A percentile compares a stretch with the other conserved stretches of the same genome.
These are phyloP conservation scores for Adelognathus sp. DNA, from an alignment of 2,888 invertebrate genomes.

Conservation along the genomic window DNA sequence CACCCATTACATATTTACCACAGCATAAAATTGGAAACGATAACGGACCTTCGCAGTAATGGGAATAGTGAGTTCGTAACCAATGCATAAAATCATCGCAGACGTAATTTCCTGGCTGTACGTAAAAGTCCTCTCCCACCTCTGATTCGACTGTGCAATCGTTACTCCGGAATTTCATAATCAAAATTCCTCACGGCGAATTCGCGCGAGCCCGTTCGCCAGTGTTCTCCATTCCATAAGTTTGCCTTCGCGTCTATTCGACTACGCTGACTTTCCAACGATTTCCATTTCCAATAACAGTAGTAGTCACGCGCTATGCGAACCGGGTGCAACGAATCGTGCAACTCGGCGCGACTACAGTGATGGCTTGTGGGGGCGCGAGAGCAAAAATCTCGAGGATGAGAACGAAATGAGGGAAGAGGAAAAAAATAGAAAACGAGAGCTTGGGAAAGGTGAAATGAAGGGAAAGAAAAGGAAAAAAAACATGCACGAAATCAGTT, in stretches of 20 bases:
- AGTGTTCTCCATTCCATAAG: conserved; percentile 2
- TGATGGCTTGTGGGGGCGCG: too few relatives aligned
- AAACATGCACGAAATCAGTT: too few relatives aligned
- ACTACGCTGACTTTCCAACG: neutral
- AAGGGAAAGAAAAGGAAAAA: neutral
- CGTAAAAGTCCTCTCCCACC: neutral
- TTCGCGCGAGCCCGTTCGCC: neutral
- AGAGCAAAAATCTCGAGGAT: neutral
- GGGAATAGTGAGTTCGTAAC: neutral
- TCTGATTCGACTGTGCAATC: too few relatives aligned
- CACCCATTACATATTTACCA: neutral
- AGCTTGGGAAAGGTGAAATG: neutral
- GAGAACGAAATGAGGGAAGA: neutral
- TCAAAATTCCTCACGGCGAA: conserved; percentile 17
- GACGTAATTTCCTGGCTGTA: neutral
- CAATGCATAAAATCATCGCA: conserved; percentile 29
- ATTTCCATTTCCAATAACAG: conserved; percentile 47
- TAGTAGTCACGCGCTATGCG: conserved; percentile 26
- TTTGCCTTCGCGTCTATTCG: neutral
- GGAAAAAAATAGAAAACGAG: neutral
- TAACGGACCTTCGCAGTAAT: neutral
- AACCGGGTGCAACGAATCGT: conserved; percentile 39
- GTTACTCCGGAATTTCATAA: conserved; percentile 27
- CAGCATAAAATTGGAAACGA: neutral
- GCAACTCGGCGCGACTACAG: conserved; percentile 9